A percentile compares a stretch with the other conserved stretches of the same genome.
Conservation (phyloP, 2,113 vertebrate genomes). For the Circaetus gallicus region DNA sequence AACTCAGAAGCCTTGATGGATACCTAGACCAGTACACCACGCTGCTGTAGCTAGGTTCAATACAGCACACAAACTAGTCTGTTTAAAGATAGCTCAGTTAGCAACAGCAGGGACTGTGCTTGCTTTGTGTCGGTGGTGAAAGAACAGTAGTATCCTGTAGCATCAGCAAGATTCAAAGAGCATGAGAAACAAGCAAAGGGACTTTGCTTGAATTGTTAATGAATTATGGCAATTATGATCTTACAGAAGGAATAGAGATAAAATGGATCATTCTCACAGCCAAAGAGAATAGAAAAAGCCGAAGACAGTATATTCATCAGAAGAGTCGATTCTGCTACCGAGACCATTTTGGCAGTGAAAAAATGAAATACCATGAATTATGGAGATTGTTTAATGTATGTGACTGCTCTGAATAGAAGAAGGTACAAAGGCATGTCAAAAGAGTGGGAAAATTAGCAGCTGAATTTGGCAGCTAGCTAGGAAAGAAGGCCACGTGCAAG, state of each 20-base stretch:
- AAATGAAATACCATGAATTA: slow-evolving; percentile 8
- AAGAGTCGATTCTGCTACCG: background rate
- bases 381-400: background rate
- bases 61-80: background rate
- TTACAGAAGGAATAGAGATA: background rate
- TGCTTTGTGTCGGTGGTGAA: background rate
- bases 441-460: background rate
- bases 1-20: background rate
- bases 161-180: slow-evolving; percentile 1
- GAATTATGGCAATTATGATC: background rate
- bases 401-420: background rate
- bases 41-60: background rate
- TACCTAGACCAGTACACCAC: background rate
- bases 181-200: background rate
- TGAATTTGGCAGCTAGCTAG: background rate
- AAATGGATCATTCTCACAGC: background rate
- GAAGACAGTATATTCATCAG: background rate
- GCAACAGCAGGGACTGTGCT: background rate
- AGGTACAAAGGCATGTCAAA: slow-evolving; percentile 8
- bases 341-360: background rate
- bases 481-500: background rate
- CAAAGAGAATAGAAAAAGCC: background rate
- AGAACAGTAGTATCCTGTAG: background rate
- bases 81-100: background rate
- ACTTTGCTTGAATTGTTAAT: background rate